Conservation (phyloP, 2,888 invertebrate genomes). For the Keiferia lycopersicella region DNA sequence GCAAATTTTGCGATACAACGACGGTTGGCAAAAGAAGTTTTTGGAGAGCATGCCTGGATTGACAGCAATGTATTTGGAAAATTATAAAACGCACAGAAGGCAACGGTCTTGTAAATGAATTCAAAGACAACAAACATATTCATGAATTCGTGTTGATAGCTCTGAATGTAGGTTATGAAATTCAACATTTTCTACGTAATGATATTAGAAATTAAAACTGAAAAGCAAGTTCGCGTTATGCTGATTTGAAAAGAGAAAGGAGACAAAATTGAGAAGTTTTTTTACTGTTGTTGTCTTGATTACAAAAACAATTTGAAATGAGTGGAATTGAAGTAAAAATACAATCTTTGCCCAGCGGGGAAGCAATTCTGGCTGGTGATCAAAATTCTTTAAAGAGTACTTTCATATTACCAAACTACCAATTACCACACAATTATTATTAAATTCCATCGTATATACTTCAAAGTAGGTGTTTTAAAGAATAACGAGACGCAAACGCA, state of each 20-base stretch:
- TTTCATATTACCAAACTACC: not conserved
- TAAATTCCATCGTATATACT: not conserved
- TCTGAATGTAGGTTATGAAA: conserved; percentile 38
- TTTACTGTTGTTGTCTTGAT: not conserved
- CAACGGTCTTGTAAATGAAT: not conserved
- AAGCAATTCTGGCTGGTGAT: not conserved
- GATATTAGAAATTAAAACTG: conserved; percentile 57
- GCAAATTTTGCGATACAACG: conserved; percentile 21
- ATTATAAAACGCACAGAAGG: not conserved
- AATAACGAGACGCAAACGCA: conserved; percentile 35
- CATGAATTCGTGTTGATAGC: conserved; percentile 48
- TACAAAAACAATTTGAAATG: not conserved
- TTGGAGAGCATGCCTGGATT: not conserved
- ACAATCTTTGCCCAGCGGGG: not conserved
- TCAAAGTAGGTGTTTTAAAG: conserved; percentile 1
- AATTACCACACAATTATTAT: conserved; percentile 2
- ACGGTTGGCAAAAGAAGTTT: not conserved
- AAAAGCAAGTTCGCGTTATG: conserved; percentile 41
- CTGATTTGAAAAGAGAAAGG: not conserved
- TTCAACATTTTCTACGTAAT: conserved; percentile 43
- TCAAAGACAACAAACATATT: conserved; percentile 47
- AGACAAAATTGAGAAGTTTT: not conserved
- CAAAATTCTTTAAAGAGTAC: not conserved
- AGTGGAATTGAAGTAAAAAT: conserved; percentile 7
- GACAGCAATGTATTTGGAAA: not conserved